Percentiles rank a stretch among this genome's conserved stretches.
These are phyloP conservation scores for Toxotes chatareus DNA, from an alignment of 2,113 vertebrate genomes.

Conservation along the genomic window DNA sequence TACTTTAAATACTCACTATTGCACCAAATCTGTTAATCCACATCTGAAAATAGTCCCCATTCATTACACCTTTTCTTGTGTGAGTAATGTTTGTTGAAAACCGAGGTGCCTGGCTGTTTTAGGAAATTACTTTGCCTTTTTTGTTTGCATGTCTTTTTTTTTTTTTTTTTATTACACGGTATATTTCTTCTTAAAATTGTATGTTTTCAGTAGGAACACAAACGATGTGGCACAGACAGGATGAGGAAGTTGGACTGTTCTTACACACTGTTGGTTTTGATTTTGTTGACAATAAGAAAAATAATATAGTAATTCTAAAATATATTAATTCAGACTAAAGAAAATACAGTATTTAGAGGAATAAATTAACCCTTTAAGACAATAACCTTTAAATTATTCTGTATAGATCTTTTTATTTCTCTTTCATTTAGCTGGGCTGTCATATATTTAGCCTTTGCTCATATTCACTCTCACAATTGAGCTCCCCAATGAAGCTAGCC, in stretches of 20 bases:
- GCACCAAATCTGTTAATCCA: background rate
- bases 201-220: background rate
- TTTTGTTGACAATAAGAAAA: background rate
- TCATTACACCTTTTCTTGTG: background rate
- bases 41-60: background rate
- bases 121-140: background rate
- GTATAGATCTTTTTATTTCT: background rate
- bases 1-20: background rate
- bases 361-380: background rate
- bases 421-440: background rate
- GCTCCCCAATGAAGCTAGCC: background rate
- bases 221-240: background rate
- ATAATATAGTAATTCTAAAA: background rate
- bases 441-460: slow-evolving; percentile 5
- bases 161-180: background rate
- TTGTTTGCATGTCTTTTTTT: background rate
- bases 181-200: background rate
- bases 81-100: background rate
- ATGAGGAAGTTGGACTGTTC: background rate
- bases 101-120: background rate
- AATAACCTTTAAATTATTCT: background rate
- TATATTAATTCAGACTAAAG: background rate
- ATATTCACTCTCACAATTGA: slow-evolving; percentile 2
- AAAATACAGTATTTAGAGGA: background rate
- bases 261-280: background rate